A percentile compares a stretch with the other conserved stretches of the same genome.
These are phyloP conservation scores for Oxycera nigricornis DNA, from an alignment of 2,888 invertebrate genomes.

Conservation along the genomic window DNA sequence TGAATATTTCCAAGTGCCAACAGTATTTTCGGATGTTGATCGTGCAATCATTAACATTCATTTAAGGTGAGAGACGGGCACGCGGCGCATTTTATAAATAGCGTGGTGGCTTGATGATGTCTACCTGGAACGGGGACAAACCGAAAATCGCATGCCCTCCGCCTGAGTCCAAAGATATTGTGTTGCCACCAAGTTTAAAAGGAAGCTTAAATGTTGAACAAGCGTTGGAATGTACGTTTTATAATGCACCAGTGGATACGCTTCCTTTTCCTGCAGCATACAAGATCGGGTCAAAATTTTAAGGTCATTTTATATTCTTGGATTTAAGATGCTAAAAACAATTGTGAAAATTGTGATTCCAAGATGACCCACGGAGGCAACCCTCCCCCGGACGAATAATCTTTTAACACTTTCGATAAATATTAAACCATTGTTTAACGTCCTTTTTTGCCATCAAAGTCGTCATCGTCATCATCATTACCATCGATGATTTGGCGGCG, in stretches of 20 bases:
- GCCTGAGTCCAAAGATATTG: background rate
- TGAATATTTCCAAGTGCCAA: conserved; percentile 36
- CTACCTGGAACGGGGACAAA: background rate
- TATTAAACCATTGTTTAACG: conserved; percentile 12
- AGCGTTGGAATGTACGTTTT: no score
- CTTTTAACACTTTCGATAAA: conserved; percentile 29
- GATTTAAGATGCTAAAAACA: background rate
- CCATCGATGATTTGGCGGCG: background rate
- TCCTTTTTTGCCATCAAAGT: background rate
- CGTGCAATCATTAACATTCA: conserved; percentile 32
- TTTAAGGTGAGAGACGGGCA: conserved; percentile 25
- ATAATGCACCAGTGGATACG: no score
- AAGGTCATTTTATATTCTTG: no score
- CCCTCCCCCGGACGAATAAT: background rate
- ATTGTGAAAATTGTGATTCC: background rate
- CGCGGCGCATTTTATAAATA: conserved; percentile 1
- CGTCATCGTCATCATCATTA: no score
- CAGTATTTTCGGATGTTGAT: conserved; percentile 24
- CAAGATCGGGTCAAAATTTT: no score
- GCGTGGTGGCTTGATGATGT: conserved; percentile 3
- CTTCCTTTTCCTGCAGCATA: no score
- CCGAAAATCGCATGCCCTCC: background rate
- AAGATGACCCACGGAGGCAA: background rate
- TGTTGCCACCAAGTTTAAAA: no score
- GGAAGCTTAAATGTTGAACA: no score